phyloP scores from a whole-genome alignment of 2,888 invertebrate species.

The Phalangium opilio region DNA sequence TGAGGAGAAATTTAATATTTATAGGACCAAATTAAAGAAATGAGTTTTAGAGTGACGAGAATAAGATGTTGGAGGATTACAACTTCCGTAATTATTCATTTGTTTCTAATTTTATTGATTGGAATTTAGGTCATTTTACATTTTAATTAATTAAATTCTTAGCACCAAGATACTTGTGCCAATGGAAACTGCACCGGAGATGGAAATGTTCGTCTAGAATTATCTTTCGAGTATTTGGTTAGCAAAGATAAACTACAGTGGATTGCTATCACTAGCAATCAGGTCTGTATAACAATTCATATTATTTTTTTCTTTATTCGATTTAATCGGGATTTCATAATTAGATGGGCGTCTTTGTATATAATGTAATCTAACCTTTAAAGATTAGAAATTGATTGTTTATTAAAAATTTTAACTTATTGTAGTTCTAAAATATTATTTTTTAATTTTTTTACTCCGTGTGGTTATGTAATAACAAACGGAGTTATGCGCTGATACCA shows the following conservation, averaged over 20 bases:
- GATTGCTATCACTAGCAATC: slow-evolving; percentile 78
- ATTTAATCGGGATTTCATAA: no score
- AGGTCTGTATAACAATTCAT: slow-evolving; percentile 35
- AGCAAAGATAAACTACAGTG: slow-evolving; percentile 80
- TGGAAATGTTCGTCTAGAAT: slow-evolving; percentile 43
- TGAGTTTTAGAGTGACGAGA: slow-evolving; percentile 78
- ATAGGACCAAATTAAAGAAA: slow-evolving; percentile 47
- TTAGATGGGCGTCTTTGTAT: no score
- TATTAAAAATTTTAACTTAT: no score
- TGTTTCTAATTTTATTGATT: slow-evolving; percentile 4
- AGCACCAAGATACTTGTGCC: no score
- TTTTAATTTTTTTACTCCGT: no score
- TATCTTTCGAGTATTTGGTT: slow-evolving; percentile 89
- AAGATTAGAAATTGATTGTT: no score
- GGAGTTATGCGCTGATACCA: no score
- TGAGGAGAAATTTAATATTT: not conserved
- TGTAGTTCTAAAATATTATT: no score
- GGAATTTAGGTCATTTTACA: slow-evolving; percentile 5
- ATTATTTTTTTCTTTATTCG: no score
- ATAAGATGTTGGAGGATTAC: slow-evolving; percentile 97
- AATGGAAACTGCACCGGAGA: no score
- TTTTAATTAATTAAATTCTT: slow-evolving; percentile 2
- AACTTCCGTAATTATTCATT: slow-evolving; percentile 34
- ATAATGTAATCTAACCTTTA: no score
- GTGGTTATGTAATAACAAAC: no score